Conservation (phyloP, 2,888 invertebrate genomes). For the Drosophila atroscutellata region DNA sequence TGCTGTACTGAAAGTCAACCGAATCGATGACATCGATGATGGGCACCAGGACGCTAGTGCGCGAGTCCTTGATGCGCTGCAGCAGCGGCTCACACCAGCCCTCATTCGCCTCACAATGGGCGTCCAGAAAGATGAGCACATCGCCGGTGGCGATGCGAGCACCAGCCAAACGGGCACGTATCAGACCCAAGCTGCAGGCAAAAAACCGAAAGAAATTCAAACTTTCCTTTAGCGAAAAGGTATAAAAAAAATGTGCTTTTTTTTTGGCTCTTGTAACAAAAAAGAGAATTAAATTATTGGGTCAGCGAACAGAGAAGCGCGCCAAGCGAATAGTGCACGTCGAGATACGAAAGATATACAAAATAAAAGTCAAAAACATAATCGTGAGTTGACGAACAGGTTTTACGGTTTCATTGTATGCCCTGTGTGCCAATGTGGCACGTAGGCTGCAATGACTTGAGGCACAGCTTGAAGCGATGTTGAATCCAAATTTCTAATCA, state of each 20-base stretch:
- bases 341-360: conserved; percentile 63
- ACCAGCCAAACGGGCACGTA: conserved; percentile 95
- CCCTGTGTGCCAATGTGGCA: conserved; percentile 27
- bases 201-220: conserved; percentile 29
- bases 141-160: conserved; percentile 93
- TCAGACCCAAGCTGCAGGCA: conserved; percentile 90
- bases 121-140: conserved; percentile 94
- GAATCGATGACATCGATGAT: conserved; percentile 97
- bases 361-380: conserved; percentile 62
- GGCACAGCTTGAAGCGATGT: neutral
- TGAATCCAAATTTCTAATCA: neutral
- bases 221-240: conserved; percentile 70
- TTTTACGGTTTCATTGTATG: conserved; percentile 63
- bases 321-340: conserved; percentile 51
- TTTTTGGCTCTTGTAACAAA: conserved; percentile 21
- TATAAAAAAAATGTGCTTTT: conserved; percentile 1
- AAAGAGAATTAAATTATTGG: conserved; percentile 66
- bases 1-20: conserved; percentile 85
- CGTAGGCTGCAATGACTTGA: conserved; percentile 16
- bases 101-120: conserved; percentile 94
- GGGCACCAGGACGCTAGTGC: conserved; percentile 94
- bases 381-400: conserved; percentile 77
- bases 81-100: conserved; percentile 96
- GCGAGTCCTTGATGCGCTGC: conserved; percentile 92
- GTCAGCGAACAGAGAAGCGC: conserved; percentile 60